Evolutionary conservation across 2,888 invertebrate genomes (phyloP), one percentile per base, ranked within the genome.

Genomic region (Ophion costatus): DNA sequence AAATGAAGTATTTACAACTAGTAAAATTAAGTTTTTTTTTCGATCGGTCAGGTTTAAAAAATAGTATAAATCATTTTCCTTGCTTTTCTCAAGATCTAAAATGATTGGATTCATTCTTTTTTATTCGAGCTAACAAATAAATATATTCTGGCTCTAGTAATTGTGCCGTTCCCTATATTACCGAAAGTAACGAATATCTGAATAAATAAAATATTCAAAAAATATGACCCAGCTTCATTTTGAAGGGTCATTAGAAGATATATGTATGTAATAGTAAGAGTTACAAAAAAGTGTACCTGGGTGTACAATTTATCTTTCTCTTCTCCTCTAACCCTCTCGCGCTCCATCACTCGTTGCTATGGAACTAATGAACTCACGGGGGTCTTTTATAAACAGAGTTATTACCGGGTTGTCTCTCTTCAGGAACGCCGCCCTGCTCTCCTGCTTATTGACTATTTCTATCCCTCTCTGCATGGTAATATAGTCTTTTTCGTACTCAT

Each of bases 331-430:
- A 20, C 29, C 51, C 51, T 14, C 17, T 51, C 17, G 64, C 90
- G 89, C 89, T 90, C 90, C 88, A 38, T 57, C 87, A 88, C 91
- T 91, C 91, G 91, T 91, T 89, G 87, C 90, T 91, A 91, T 91
- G 91, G 92, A 92, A 92, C 91, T 92, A 91, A 92, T 92, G 90
- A 92, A 92, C 92, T 91, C 91, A 89, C 90, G 89, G 88, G 88
- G 87, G 88, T 88, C 90, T 91, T 91, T 91, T 90, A 91, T 89
- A 89, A 90, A 90, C 91, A 89, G 91, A 91, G 88, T 92, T 92
- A 92, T 92, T 92, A 92, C 90, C 87, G 86, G 14, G 84, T 85
- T 85, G 71, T 78, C 78, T 63, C 84, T 69, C 82, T 77, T 67
- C 77, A 57, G 67, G 24, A 42, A 56, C 70, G 24, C 9, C 56